Base-by-base conservation (phyloP, 2,113 vertebrate species). In the Rhabdornis inornatus region DNA sequence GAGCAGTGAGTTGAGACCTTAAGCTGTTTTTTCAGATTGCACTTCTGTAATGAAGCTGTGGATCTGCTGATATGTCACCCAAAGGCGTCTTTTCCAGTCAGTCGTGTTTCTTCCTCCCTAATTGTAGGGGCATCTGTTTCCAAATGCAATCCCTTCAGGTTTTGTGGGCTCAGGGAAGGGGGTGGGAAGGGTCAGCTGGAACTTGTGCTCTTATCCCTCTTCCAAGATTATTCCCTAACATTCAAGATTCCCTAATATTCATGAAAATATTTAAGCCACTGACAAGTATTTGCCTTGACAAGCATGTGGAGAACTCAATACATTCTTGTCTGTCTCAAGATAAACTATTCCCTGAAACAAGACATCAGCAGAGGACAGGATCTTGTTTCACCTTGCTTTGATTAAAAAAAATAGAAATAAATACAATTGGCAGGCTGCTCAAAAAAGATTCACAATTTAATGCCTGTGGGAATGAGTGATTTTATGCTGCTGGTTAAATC, bases 231-330 rank as follows among this genome's bases (percentile, higher is more conserved):
- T 88, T 94, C 89, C 80, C 55, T 66, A 89, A 96, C 92, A 95
- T 92, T 92, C 78, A 75, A 27, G 24, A 91, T 91, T 94, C 92
- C 57, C 57, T 66, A 84, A 94, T 91, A 95, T 88, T 94, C 76
- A 70, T 25, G 13, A 39, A 92, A 94, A 83, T 86, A 84, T 92
- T 94, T 59, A 85, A 57, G 42, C 35, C 82, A 84, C 22, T 93
- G 90, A 61, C 78, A 95, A 91, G 63, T 66, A 89, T 94, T 94
- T 94, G 90, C 79, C 92, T 83, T 85, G 90, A 94, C 76, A 96
- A 92, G 79, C 56, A 94, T 5, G 1, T 7, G 19, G 56, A 92
- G 74, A 94, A 75, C 64, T 63, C 1, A 0, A 68, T 50, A 55
- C 23, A 35, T 71, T 70, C 78, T 53, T 16, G 15, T 49, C 78